Conservation (phyloP, 2,888 invertebrate genomes). For the Aspidiotus destructor region DNA sequence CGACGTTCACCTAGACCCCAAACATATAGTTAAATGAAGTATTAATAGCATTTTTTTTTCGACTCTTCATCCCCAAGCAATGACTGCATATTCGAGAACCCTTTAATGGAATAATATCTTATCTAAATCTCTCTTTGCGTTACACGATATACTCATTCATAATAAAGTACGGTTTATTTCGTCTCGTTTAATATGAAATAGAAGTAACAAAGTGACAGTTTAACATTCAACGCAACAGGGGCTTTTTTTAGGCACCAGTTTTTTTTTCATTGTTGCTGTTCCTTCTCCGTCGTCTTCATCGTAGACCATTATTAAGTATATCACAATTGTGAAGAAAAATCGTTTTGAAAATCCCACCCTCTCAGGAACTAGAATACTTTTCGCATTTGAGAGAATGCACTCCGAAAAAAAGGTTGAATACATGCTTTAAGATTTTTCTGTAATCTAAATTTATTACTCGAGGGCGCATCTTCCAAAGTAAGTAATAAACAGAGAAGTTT, state of each 20-base stretch:
- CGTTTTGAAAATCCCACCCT: background rate
- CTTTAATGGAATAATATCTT: constrained; percentile 31
- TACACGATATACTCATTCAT: constrained; percentile 23
- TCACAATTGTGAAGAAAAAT: background rate
- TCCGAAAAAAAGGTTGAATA: background rate
- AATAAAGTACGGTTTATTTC: background rate
- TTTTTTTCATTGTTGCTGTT: background rate
- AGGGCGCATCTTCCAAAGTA: background rate
- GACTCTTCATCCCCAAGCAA: background rate
- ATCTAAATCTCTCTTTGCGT: constrained; percentile 27
- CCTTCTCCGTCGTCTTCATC: background rate
- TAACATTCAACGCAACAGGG: constrained; percentile 2
- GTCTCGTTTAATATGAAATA: no score
- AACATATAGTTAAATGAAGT: background rate
- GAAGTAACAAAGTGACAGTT: background rate
- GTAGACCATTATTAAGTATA: background rate
- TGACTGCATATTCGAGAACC: constrained; percentile 12
- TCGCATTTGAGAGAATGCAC: background rate
- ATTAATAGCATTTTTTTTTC: background rate
- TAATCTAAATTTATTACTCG: background rate
- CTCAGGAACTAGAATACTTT: background rate
- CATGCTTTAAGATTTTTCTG: background rate
- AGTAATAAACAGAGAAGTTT: no score
- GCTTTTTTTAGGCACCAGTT: background rate
- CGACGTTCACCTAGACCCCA: no score